These are phyloP conservation scores for Mormyrops attenuatus DNA, from an alignment of 2,797 vertebrate species.

Conservation along the genomic window DNA sequence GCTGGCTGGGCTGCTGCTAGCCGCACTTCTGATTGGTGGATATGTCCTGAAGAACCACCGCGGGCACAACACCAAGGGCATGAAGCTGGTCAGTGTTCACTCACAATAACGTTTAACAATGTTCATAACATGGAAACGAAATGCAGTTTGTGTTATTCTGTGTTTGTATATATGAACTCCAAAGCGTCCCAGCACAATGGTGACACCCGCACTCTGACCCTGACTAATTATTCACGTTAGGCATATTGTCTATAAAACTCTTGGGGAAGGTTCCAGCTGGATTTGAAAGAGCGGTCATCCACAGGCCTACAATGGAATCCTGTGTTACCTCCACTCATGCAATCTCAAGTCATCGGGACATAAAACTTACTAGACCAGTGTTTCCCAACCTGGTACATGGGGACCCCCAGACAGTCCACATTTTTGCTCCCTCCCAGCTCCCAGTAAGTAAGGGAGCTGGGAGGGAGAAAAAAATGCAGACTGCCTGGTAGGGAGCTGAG, in stretches of 20 bases:
- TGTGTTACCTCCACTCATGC: neutral
- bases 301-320: neutral
- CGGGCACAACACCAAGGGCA: slow-evolving; percentile 74
- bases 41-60: slow-evolving; percentile 77
- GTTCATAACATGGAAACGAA: neutral
- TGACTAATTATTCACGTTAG: neutral
- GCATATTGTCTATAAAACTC: neutral
- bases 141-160: neutral
- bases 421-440: neutral
- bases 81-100: slow-evolving; percentile 78
- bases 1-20: slow-evolving; percentile 75
- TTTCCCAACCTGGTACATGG: neutral
- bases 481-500: too few species aligned
- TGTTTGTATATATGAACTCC: neutral
- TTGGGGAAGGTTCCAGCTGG: neutral
- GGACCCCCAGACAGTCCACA: neutral
- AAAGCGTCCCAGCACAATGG: neutral
- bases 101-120: neutral
- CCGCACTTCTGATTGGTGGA: slow-evolving; percentile 68
- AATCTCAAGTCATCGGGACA: neutral
- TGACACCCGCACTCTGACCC: neutral
- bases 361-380: neutral
- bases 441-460: neutral
- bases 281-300: neutral
- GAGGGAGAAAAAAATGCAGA: too few species aligned